Evolutionary conservation across 1,140 invertebrate genomes (phyloP).

Genomic region (Camponotus pennsylvanicus): DNA sequence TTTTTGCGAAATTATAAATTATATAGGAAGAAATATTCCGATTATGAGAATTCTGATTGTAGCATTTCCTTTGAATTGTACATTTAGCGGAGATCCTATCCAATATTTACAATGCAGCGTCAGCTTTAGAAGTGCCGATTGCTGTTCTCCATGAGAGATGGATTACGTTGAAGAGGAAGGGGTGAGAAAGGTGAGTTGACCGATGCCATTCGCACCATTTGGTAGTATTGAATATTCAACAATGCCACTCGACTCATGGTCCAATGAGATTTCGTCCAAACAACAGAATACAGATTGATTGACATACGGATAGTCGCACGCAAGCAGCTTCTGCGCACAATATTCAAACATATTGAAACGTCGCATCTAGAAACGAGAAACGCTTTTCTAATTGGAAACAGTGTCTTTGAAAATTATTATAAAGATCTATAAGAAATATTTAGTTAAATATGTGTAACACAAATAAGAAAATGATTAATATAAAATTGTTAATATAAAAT

Average conservation of each 20-base stretch:
- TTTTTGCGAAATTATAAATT: background rate
- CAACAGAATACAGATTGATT: constrained; percentile 25
- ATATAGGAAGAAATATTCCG: background rate
- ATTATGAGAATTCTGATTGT: background rate
- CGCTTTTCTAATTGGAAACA: background rate
- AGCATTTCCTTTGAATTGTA: constrained; percentile 44
- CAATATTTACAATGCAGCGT: constrained; percentile 49
- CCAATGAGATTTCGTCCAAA: constrained; percentile 34
- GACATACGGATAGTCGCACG: constrained; percentile 7
- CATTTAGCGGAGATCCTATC: constrained; percentile 25
- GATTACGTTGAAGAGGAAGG: constrained; percentile 43
- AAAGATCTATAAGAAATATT: background rate
- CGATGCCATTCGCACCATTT: constrained; percentile 63
- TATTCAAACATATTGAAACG: constrained; percentile 4
- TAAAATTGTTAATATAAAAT: background rate
- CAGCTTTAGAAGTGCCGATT: constrained; percentile 54
- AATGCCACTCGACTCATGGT: constrained; percentile 26
- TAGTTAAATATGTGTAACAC: background rate
- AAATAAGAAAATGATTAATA: background rate
- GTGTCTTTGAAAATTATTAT: background rate
- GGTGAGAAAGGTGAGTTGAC: constrained; percentile 54
- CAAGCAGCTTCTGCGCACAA: background rate
- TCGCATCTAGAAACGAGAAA: background rate
- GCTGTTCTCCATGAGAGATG: constrained; percentile 47
- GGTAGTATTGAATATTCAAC: constrained; percentile 64